phyloP scores from a whole-genome alignment of 2,113 vertebrate genomes.

The Cyanoliseus patagonus region DNA sequence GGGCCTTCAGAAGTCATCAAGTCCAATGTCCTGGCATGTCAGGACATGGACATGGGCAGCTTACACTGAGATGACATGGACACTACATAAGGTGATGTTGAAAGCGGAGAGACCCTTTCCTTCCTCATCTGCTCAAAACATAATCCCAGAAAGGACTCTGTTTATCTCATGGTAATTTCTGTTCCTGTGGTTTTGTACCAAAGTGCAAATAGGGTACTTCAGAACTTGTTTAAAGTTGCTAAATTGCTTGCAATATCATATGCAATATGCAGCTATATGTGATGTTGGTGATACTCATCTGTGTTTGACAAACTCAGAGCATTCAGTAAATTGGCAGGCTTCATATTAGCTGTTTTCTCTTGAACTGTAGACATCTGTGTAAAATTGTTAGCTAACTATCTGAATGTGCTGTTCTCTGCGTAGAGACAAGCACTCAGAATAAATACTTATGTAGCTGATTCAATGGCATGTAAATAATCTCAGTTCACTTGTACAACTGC shows the following conservation, averaged over 20 bases:
- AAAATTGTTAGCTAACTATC: neutral
- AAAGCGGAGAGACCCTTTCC: neutral
- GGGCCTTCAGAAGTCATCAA: neutral
- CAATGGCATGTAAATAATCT: rapidly evolving
- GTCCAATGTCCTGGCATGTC: neutral
- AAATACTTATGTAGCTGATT: neutral
- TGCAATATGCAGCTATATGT: neutral
- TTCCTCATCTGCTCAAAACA: neutral
- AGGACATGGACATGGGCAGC: neutral
- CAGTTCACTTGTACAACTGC: neutral
- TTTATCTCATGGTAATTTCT: neutral
- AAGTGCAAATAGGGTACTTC: neutral
- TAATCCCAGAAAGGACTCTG: neutral
- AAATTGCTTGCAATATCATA: neutral
- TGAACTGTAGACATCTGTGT: neutral
- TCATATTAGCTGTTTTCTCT: neutral
- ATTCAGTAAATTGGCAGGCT: neutral
- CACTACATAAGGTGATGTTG: neutral
- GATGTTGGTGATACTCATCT: rapidly evolving
- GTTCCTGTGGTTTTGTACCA: neutral
- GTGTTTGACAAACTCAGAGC: neutral
- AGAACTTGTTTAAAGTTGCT: neutral
- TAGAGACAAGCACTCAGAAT: neutral
- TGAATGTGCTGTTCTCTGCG: neutral
- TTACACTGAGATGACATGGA: neutral